Evolutionary conservation across 2,113 vertebrate species (phyloP).

Genomic region (Todiramphus saurophagus): DNA sequence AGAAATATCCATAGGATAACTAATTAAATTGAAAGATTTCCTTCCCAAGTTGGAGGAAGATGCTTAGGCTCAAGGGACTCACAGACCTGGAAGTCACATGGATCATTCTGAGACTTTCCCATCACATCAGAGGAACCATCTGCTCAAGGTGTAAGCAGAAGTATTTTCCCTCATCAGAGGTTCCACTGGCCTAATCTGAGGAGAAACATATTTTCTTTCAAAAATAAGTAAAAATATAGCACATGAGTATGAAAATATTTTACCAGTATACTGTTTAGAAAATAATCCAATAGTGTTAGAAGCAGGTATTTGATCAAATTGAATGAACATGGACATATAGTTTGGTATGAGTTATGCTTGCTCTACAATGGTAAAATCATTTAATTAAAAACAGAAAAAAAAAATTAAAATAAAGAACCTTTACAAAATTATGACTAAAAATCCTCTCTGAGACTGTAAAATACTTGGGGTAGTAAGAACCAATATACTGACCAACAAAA

Average conservation of each 20-base stretch:
- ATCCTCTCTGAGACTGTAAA: not conserved
- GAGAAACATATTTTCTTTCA: not conserved
- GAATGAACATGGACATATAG: not conserved
- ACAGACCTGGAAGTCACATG: not conserved
- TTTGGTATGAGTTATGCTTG: not conserved
- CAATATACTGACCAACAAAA: not conserved
- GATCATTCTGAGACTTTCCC: not conserved
- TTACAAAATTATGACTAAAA: not conserved
- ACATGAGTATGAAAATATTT: not conserved
- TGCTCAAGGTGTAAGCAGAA: not conserved
- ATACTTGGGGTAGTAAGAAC: not conserved
- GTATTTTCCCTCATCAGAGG: not conserved
- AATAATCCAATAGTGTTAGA: not conserved
- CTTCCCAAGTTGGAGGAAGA: not conserved
- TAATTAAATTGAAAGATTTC: constrained; percentile 62
- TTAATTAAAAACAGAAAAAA: not conserved
- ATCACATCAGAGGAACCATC: not conserved
- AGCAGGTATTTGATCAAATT: not conserved
- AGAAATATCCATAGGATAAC: constrained; percentile 65
- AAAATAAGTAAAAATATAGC: not conserved
- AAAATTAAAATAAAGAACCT: not conserved
- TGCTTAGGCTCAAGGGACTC: not conserved
- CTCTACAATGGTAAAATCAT: not conserved
- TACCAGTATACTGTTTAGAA: not conserved
- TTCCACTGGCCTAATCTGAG: not conserved